Conservation (phyloP, 2,797 vertebrate genomes). For the Arctocebus calabarensis region DNA sequence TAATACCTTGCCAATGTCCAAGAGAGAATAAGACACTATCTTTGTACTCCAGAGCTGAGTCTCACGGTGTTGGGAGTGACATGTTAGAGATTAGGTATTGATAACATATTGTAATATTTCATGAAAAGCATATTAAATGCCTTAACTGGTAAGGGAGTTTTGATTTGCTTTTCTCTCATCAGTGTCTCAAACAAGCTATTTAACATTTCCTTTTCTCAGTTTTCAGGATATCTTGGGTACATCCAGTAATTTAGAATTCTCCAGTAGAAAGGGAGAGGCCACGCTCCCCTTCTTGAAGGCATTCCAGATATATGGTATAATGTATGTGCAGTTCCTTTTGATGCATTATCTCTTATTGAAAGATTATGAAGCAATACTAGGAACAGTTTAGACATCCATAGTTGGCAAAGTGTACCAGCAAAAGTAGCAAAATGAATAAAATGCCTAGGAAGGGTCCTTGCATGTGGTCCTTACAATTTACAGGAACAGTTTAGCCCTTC, state of each 20-base stretch:
- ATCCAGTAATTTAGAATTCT: background rate
- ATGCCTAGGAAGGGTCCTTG: background rate
- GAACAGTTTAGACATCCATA: background rate
- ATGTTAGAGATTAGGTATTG: background rate
- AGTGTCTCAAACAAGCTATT: background rate
- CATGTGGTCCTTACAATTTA: background rate
- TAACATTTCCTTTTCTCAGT: background rate
- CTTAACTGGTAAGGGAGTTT: background rate
- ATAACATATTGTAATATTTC: background rate
- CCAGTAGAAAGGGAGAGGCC: background rate
- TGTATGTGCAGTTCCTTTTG: background rate
- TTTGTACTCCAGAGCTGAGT: background rate
- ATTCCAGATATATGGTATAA: background rate
- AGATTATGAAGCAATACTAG: background rate
- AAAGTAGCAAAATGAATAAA: background rate
- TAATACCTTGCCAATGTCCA: background rate
- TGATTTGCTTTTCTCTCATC: background rate
- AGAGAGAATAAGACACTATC: background rate
- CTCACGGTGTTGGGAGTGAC: background rate
- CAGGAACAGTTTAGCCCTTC: background rate
- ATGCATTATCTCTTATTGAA: background rate
- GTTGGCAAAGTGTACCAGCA: background rate
- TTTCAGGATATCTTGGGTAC: background rate
- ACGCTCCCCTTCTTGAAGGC: background rate
- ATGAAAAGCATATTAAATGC: background rate